Percentiles rank a stretch among this genome's conserved stretches.
Evolutionary conservation across 2,888 invertebrate genomes (phyloP).

Genomic region (Mythimna ferrago): DNA sequence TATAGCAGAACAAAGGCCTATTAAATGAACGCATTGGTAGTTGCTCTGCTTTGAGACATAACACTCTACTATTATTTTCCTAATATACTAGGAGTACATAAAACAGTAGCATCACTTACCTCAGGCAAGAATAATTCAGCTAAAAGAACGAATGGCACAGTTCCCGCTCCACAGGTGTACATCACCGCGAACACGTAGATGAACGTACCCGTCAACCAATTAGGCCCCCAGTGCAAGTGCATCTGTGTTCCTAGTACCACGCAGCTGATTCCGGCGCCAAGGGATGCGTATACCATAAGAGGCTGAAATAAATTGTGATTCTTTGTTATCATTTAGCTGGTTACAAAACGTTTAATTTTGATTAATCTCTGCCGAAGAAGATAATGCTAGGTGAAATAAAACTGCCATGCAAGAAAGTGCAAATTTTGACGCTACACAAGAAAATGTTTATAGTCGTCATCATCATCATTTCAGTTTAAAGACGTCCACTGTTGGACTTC

Average conservation of each 20-base stretch:
- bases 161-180: constrained; percentile 76
- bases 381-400: too few relatives aligned
- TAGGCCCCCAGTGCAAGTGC: constrained; percentile 77
- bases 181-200: constrained; percentile 72
- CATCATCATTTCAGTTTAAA: too few relatives aligned
- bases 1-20: not conserved
- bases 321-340: not conserved
- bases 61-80: not conserved
- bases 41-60: not conserved
- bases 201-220: constrained; percentile 72
- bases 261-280: constrained; percentile 69
- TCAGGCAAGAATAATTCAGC: constrained; percentile 81
- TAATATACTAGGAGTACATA: constrained; percentile 2
- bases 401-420: too few relatives aligned
- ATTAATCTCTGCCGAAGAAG: too few relatives aligned
- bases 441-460: too few relatives aligned
- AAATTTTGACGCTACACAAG: too few relatives aligned
- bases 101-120: constrained; percentile 60
- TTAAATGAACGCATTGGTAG: not conserved
- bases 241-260: constrained; percentile 76
- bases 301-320: constrained; percentile 59
- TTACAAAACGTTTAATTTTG: not conserved
- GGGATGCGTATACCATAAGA: constrained; percentile 71
- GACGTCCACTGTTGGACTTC: too few relatives aligned
- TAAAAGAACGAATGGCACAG: constrained; percentile 76